These are phyloP conservation scores for Hycleus cichorii DNA, from an alignment of 1,140 invertebrate genomes.

Conservation along the genomic window DNA sequence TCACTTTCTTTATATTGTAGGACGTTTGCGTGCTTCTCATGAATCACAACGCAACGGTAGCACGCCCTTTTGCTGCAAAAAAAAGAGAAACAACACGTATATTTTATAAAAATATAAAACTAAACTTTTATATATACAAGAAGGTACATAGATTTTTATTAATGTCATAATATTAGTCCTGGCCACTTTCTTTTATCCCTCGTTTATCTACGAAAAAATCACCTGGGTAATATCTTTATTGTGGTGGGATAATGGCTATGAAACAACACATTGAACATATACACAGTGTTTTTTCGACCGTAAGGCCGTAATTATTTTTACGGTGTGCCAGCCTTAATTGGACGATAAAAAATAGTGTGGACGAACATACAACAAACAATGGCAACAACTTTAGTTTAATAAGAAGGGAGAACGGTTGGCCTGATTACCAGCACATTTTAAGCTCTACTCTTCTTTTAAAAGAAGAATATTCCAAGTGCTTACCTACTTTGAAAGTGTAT, in stretches of 20 bases:
- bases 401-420: no score
- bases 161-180: constrained; percentile 20
- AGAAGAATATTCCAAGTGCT: no score
- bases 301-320: constrained; percentile 4
- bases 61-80: constrained; percentile 47
- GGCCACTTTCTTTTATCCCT: constrained; percentile 9
- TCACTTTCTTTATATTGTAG: constrained; percentile 96
- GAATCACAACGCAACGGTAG: constrained; percentile 85
- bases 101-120: no score
- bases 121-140: no score
- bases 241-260: neutral
- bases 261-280: no score
- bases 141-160: constrained; percentile 12
- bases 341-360: constrained; percentile 4
- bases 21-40: constrained; percentile 86
- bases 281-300: neutral
- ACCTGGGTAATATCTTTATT: constrained; percentile 13
- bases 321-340: constrained; percentile 1
- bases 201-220: constrained; percentile 8
- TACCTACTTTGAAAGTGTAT: no score
- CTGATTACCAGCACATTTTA: no score
- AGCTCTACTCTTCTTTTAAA: no score
- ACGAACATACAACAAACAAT: constrained; percentile 2
- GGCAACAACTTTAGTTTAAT: neutral
- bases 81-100: constrained; percentile 11